A percentile compares a stretch with the other conserved stretches of the same genome.
These are phyloP conservation scores for Atlantisia rogersi DNA, from an alignment of 2,113 vertebrate species.

Conservation along the genomic window DNA sequence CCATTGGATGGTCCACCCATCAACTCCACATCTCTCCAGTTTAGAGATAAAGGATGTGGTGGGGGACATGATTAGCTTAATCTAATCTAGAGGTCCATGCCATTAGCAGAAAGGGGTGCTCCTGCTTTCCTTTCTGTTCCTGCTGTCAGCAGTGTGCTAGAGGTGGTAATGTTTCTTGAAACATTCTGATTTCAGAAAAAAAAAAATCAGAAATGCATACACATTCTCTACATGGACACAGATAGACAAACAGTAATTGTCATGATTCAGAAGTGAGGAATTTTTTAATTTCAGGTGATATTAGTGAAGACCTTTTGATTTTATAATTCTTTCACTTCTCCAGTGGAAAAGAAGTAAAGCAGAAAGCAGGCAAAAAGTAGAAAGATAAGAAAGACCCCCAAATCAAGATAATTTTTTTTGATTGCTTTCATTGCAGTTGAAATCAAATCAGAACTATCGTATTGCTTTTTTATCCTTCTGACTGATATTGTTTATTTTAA, in stretches of 20 bases:
- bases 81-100: not conserved
- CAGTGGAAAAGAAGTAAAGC: not conserved
- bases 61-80: not conserved
- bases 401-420: not conserved
- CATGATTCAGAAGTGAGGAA: not conserved
- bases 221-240: not conserved
- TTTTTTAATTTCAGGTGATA: not conserved
- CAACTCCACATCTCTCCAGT: too few species aligned
- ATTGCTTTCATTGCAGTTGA: not conserved
- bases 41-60: too few species aligned
- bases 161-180: not conserved
- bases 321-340: not conserved
- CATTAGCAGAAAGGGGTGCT: not conserved
- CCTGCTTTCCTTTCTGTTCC: not conserved
- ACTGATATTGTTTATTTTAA: not conserved
- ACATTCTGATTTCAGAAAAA: not conserved
- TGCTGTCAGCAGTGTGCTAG: not conserved
- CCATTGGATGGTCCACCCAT: too few species aligned
- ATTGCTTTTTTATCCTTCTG: not conserved
- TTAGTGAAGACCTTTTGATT: not conserved
- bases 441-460: not conserved
- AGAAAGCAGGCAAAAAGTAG: not conserved
- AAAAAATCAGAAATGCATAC: not conserved
- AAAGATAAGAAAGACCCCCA: not conserved
- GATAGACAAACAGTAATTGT: not conserved